phyloP scores from a whole-genome alignment of 2,888 invertebrate genomes.

The Polyommatus icarus region DNA sequence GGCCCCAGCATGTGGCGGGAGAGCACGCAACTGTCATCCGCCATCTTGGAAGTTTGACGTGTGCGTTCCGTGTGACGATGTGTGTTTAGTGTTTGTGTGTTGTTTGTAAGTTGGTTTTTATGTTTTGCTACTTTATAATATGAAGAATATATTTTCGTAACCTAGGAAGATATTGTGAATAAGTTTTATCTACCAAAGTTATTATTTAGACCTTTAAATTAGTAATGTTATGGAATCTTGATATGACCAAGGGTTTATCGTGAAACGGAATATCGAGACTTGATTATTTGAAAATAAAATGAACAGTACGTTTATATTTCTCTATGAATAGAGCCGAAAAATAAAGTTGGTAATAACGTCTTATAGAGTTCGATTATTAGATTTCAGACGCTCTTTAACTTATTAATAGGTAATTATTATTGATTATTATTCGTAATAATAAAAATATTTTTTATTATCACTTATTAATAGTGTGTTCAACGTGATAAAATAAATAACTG shows the following conservation, averaged over 20 bases:
- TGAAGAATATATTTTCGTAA: not conserved
- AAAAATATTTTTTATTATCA: too few species aligned
- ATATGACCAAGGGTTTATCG: not conserved
- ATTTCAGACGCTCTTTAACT: not conserved
- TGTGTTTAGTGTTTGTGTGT: slow-evolving; percentile 45
- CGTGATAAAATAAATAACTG: not conserved
- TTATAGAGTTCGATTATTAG: too few species aligned
- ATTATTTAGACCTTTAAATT: not conserved
- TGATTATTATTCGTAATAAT: too few species aligned
- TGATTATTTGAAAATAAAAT: not conserved
- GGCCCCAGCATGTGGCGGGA: slow-evolving; percentile 61
- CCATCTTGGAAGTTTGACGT: slow-evolving; percentile 55
- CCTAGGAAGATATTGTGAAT: not conserved
- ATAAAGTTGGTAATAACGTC: too few species aligned
- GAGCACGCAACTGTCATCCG: slow-evolving; percentile 58
- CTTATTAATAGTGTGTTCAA: too few species aligned
- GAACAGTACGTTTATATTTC: too few species aligned
- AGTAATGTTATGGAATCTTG: not conserved
- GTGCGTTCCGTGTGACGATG: slow-evolving; percentile 47
- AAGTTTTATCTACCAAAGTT: not conserved
- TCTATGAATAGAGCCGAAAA: too few species aligned
- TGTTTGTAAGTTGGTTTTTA: slow-evolving; percentile 37
- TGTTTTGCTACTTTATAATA: not conserved
- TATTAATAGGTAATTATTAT: not conserved
- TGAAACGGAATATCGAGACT: not conserved